phyloP scores from a whole-genome alignment of 2,888 invertebrate genomes.

The Acanthosepion lycidas region DNA sequence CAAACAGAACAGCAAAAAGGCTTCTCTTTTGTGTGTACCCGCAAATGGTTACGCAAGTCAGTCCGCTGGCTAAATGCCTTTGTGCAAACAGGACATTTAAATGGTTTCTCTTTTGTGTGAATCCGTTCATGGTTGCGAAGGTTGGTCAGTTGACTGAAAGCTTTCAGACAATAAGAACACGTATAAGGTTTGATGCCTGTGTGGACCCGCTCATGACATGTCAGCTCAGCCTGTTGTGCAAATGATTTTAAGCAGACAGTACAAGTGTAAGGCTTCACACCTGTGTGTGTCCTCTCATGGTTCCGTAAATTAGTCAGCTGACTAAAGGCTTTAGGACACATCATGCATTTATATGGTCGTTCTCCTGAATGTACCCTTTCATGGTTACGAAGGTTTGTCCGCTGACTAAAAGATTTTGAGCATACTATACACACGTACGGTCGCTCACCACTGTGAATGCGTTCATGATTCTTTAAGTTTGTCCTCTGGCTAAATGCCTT shows the following conservation, averaged over 20 bases:
- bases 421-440: slow-evolving; percentile 3
- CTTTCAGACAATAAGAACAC: slow-evolving; percentile 25
- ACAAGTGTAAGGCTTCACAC: slow-evolving; percentile 23
- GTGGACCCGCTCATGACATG: slow-evolving; percentile 11
- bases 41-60: slow-evolving; percentile 14
- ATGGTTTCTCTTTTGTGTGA: slow-evolving; percentile 36
- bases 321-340: slow-evolving; percentile 36
- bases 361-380: slow-evolving; percentile 23
- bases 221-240: slow-evolving; percentile 37
- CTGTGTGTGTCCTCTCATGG: neutral
- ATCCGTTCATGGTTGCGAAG: slow-evolving; percentile 36
- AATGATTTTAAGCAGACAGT: slow-evolving; percentile 24
- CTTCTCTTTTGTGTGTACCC: slow-evolving; percentile 39
- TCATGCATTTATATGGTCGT: slow-evolving; percentile 38
- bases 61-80: slow-evolving; percentile 40
- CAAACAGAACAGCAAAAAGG: neutral
- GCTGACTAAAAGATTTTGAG: slow-evolving; percentile 35
- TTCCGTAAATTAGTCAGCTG: slow-evolving; percentile 37
- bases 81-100: neutral
- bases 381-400: slow-evolving; percentile 36
- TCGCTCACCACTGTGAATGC: slow-evolving; percentile 35
- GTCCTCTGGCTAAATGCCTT: slow-evolving; percentile 34
- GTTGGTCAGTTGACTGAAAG: slow-evolving; percentile 6
- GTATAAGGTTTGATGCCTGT: slow-evolving; percentile 14
- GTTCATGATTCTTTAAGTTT: slow-evolving; percentile 37